These are phyloP conservation scores for Oryctes rhinoceros DNA, from an alignment of 1,140 invertebrate genomes.

Conservation along the genomic window DNA sequence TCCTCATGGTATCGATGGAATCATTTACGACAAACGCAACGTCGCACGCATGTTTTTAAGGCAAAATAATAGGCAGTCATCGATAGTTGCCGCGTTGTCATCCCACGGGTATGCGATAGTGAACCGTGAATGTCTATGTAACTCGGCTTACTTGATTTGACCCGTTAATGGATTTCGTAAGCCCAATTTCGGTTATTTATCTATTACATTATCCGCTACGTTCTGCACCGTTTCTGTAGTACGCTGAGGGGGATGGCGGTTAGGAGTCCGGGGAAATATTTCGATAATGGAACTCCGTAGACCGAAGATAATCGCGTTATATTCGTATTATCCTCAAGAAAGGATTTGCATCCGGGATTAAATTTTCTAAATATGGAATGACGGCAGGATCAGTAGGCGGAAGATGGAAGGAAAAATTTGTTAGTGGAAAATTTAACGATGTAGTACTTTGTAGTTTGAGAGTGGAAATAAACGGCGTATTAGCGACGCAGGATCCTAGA, in stretches of 20 bases:
- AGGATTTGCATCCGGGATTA: slow-evolving; percentile 48
- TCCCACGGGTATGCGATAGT: not conserved
- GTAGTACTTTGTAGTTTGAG: slow-evolving; percentile 26
- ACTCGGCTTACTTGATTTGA: slow-evolving; percentile 44
- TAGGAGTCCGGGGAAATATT: slow-evolving; percentile 44
- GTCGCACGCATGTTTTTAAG: too few species aligned
- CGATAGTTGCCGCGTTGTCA: not conserved
- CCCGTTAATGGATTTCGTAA: slow-evolving; percentile 47
- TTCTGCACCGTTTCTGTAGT: slow-evolving; percentile 37
- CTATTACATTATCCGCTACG: slow-evolving; percentile 35
- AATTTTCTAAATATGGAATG: slow-evolving; percentile 44
- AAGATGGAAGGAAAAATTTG: not conserved
- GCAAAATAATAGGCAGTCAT: not conserved
- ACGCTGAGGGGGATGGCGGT: not conserved
- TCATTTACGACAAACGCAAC: too few species aligned
- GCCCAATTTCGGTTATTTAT: slow-evolving; percentile 49
- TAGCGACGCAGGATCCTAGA: not conserved
- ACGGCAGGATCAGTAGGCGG: not conserved
- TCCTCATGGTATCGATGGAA: too few species aligned
- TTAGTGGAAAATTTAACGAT: slow-evolving; percentile 18
- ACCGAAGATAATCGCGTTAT: slow-evolving; percentile 48
- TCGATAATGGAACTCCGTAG: slow-evolving; percentile 48
- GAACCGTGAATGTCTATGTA: slow-evolving; percentile 36
- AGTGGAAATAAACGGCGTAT: not conserved
- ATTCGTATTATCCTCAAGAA: slow-evolving; percentile 46